Percentiles rank a stretch among this genome's conserved stretches.
phyloP scores from a whole-genome alignment of 2,113 vertebrate genomes.

The Lathamus discolor region DNA sequence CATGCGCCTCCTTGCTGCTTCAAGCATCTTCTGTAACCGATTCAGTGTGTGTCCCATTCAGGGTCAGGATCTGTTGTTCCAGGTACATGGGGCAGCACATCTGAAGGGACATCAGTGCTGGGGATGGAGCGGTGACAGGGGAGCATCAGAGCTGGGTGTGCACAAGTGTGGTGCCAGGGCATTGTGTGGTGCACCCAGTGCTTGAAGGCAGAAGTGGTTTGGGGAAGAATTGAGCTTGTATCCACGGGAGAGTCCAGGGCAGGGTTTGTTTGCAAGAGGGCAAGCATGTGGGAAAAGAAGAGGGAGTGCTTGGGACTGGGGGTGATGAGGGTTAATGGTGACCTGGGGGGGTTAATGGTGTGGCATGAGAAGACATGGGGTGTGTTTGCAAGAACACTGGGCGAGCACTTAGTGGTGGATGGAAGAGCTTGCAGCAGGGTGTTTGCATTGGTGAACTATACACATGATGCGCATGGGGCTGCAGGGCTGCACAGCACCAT shows the following conservation, averaged over 20 bases:
- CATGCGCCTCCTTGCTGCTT: background rate
- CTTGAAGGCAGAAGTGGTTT: fast-evolving
- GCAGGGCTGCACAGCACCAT: background rate
- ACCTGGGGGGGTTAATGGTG: background rate
- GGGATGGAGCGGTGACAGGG: background rate
- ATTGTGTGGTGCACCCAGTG: fast-evolving
- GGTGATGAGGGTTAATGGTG: background rate
- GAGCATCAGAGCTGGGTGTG: fast-evolving
- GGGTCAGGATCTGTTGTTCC: background rate
- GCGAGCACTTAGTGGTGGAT: background rate
- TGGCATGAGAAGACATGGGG: fast-evolving
- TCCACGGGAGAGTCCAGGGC: background rate
- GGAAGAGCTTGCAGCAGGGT: background rate
- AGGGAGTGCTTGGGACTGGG: background rate
- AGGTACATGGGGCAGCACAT: no score
- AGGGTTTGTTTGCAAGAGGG: background rate
- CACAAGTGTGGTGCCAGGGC: background rate
- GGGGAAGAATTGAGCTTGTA: background rate
- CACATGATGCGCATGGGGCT: fast-evolving
- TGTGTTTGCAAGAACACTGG: fast-evolving
- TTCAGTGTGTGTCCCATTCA: fast-evolving
- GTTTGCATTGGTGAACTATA: fast-evolving
- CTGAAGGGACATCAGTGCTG: background rate
- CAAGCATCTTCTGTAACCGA: background rate
- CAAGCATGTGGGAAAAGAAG: background rate